Evolutionary conservation across 2,113 vertebrate species (phyloP), one percentile per base, ranked within the genome.

Genomic region (Turdus rufiventris): DNA sequence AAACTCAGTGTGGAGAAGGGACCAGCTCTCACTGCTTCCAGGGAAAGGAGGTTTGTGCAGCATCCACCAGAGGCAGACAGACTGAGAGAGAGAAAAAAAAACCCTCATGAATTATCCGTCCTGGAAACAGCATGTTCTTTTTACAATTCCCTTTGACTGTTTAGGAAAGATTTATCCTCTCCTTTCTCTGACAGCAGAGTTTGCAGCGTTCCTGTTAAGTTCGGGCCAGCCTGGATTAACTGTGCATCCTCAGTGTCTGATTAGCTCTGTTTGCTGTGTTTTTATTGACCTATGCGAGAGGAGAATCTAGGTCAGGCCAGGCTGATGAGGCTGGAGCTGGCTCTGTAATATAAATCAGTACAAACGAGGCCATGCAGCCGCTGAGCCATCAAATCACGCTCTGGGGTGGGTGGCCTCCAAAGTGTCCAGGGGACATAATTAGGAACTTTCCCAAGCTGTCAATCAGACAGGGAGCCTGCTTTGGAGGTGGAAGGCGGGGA

Each of bases 241-340:
- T 50, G 88, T 94, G 87, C 91, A 95, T 95, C 91, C 72, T 93
- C 80, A 18, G 53, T 23, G 85, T 31, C 90, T 70, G 83, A 96
- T 96, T 95, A 96, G 67, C 88, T 92, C 85, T 92, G 25, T 89
- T 95, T 89, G 53, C 87, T 61, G 72, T 84, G 90, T 83, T 94
- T 85, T 93, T 91, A 86, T 94, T 92, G 94, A 91, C 91, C 94
- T 96, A 50, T 40, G 91, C 65, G 73, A 65, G 88, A 68, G 94
- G 94, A 56, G 70, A 97, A 98, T 97, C 79, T 98, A 96, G 98
- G 97, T 98, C 97, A 98, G 93, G 84, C 85, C 74, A 18, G 85
- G 95, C 96, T 97, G 96, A 94, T 84, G 96, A 94, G 93, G 92
- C 93, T 58, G 15, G 95, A 81, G 75, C 88, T 92, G 91, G 84